Evolutionary conservation across 1,140 invertebrate genomes (phyloP), one percentile per base, ranked within the genome.

Genomic region (Drosophila varians): DNA sequence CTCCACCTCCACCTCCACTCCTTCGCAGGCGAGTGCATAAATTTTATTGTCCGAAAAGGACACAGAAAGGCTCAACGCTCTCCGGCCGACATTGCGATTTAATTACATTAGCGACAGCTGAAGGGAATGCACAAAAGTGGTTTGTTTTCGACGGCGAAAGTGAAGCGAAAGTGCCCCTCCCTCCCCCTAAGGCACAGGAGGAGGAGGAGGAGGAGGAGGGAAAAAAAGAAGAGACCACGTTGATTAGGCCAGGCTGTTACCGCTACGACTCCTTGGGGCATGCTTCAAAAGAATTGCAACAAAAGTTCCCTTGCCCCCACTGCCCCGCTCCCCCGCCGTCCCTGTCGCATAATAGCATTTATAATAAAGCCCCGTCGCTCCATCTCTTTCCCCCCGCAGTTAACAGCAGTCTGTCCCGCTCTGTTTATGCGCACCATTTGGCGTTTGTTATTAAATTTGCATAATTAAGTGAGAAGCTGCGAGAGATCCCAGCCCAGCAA

Each of bases 401-500:
- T n/a, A n/a, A n/a, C 16, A 19, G 54, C 21, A 36, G 21, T 55
- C 12, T 40, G 36, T 54, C 28, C 42, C 36, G 25, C 42, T 57
- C 60, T 58, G 51, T 79, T 55, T 58, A 45, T 66, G 70, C 60
- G 46, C 34, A 42, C 38, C 55, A 83, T 76, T 74, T 77, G 62
- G 62, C 78, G 54, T 83, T 66, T 78, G 74, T 84, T 83, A 84
- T 78, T 84, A 84, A 84, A 84, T 84, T 84, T 84, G 76, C 79
- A 84, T 84, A 84, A 84, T 84, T 84, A 86, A 84, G 79, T 84
- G 79, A 56, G 72, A 78, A 78, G 62, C 62, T 68, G 49, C 71
- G 53, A 68, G 61, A 46, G n/a, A n/a, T n/a, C n/a, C n/a, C n/a
- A n/a, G 55, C 8, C 36, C 5, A 9, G 36, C 36, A 38, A 54